Conservation (phyloP, 2,113 vertebrate species). For the Larimichthys polyactis region DNA sequence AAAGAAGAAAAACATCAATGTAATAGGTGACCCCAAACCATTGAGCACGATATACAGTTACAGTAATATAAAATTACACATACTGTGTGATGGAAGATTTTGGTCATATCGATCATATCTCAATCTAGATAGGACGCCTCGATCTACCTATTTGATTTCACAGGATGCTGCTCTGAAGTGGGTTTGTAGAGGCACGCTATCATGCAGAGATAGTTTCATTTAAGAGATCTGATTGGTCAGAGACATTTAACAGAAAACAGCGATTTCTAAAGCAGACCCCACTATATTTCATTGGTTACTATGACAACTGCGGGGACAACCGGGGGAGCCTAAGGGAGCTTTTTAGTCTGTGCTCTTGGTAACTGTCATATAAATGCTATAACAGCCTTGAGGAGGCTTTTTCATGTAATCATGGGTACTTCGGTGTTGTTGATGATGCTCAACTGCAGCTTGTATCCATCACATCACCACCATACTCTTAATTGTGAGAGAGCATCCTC, state of each 20-base stretch:
- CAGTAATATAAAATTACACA: no score
- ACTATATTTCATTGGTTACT: constrained; percentile 32
- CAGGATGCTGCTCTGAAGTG: neutral
- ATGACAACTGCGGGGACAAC: constrained; percentile 34
- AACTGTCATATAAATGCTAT: constrained; percentile 49
- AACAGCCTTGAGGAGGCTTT: constrained; percentile 49
- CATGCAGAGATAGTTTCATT: neutral
- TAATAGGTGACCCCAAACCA: no score
- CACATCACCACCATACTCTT: constrained; percentile 33
- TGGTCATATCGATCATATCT: no score
- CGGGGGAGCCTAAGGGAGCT: constrained; percentile 14
- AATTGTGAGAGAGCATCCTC: constrained; percentile 53
- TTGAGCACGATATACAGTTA: no score
- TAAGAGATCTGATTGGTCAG: neutral
- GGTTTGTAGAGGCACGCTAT: neutral
- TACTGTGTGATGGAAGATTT: no score
- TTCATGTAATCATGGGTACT: constrained; percentile 58
- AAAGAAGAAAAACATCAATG: no score
- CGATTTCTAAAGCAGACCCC: neutral
- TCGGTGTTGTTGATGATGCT: constrained; percentile 58
- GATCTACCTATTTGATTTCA: neutral
- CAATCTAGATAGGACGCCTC: no score
- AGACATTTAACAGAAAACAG: neutral
- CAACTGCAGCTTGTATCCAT: constrained; percentile 52
- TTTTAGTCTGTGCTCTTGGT: constrained; percentile 36